These are phyloP conservation scores for Mimumesa dahlbomi DNA, from an alignment of 2,888 invertebrate genomes.

Conservation along the genomic window DNA sequence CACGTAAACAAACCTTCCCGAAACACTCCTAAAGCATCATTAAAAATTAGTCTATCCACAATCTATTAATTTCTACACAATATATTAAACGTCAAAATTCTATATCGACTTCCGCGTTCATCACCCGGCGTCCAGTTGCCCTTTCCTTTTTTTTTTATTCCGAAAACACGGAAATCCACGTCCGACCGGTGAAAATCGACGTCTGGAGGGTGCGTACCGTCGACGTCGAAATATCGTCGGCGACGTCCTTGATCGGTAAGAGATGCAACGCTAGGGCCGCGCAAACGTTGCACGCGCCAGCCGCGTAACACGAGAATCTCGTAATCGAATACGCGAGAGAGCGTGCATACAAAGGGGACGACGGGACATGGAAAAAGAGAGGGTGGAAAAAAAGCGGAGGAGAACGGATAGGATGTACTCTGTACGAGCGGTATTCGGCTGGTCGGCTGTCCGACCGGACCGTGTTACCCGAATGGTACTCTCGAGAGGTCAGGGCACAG, in stretches of 20 bases:
- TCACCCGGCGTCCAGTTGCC: not conserved
- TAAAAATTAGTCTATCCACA: too few species aligned
- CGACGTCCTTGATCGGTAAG: conserved; percentile 12
- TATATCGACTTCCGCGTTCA: not conserved
- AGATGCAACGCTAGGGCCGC: conserved; percentile 30
- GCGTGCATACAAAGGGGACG: conserved; percentile 56
- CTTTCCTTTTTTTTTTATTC: too few species aligned
- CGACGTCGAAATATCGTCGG: not conserved
- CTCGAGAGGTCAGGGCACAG: conserved; percentile 56
- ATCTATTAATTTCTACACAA: too few species aligned
- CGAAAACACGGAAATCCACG: too few species aligned
- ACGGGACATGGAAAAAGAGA: conserved; percentile 46
- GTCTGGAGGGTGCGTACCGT: not conserved
- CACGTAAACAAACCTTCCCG: not conserved
- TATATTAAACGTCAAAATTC: too few species aligned
- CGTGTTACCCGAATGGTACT: conserved; percentile 35
- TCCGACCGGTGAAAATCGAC: too few species aligned
- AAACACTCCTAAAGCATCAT: too few species aligned
- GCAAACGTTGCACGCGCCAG: conserved; percentile 61
- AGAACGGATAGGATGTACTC: conserved; percentile 51
- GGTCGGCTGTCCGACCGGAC: conserved; percentile 44
- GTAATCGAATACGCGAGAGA: conserved; percentile 68
- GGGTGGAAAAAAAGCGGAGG: conserved; percentile 37
- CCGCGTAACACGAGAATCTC: conserved; percentile 62
- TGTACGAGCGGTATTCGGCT: conserved; percentile 38